Evolutionary conservation across 2,888 invertebrate genomes (phyloP).

Genomic region (Eupithecia insigniata): DNA sequence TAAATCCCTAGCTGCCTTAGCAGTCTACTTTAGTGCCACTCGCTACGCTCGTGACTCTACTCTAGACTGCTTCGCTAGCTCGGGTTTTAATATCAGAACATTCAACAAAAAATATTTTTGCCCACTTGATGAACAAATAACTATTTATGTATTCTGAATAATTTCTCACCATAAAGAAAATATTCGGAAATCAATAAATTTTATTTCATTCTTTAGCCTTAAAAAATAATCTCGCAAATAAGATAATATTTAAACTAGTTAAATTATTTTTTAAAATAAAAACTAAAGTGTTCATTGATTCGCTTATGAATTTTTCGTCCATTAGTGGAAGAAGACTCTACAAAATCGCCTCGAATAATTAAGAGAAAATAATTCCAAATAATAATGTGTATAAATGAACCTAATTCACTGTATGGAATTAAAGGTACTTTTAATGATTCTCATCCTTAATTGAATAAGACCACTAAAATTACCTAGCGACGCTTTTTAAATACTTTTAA

Average conservation of each 20-base stretch:
- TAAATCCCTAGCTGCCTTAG: too few species aligned
- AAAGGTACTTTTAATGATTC: too few species aligned
- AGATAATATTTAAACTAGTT: neutral
- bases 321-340: neutral
- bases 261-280: neutral
- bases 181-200: neutral
- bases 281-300: neutral
- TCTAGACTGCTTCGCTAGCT: too few species aligned
- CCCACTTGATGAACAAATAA: too few species aligned
- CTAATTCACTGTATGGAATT: neutral
- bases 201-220: neutral
- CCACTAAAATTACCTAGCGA: neutral
- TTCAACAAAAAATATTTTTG: too few species aligned
- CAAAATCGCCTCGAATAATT: neutral
- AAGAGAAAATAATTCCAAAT: neutral
- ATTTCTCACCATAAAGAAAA: too few species aligned
- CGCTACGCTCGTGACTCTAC: too few species aligned
- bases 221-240: neutral
- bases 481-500: neutral
- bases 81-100: too few species aligned
- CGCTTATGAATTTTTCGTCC: neutral
- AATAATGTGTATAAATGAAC: too few species aligned
- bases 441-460: too few species aligned
- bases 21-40: too few species aligned
- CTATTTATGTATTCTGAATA: too few species aligned